A percentile compares a stretch with the other conserved stretches of the same genome.
phyloP scores from a whole-genome alignment of 2,888 invertebrate genomes.

The Limnephilus rhombicus region DNA sequence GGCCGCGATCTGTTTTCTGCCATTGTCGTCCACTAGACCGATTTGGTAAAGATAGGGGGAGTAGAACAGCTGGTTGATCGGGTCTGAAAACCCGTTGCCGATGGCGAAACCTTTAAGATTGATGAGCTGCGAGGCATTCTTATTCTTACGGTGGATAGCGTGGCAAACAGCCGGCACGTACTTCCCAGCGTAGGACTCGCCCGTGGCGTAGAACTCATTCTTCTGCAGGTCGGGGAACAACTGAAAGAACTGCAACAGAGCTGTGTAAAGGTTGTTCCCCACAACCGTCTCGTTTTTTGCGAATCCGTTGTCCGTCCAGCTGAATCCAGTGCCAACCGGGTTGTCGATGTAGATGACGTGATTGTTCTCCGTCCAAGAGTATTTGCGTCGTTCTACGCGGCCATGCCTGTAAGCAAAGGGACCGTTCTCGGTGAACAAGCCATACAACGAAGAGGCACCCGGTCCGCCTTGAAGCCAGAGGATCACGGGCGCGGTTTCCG shows the following conservation, averaged over 20 bases:
- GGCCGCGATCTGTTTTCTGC: conserved; percentile 45
- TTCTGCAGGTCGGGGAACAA: conserved; percentile 84
- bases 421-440: conserved; percentile 91
- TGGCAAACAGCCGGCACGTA: conserved; percentile 88
- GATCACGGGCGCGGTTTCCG: conserved; percentile 82
- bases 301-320: conserved; percentile 91
- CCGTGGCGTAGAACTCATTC: conserved; percentile 91
- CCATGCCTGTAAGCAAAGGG: conserved; percentile 80
- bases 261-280: conserved; percentile 85
- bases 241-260: conserved; percentile 86
- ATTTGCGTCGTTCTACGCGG: conserved; percentile 76
- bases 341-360: conserved; percentile 94
- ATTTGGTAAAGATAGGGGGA: conserved; percentile 86
- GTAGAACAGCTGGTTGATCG: conserved; percentile 86
- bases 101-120: conserved; percentile 82
- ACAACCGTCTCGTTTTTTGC: conserved; percentile 88
- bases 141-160: conserved; percentile 83
- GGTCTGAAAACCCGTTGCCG: conserved; percentile 83
- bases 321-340: conserved; percentile 95
- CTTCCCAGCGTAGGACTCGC: conserved; percentile 93
- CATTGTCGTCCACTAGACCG: conserved; percentile 56
- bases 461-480: conserved; percentile 94
- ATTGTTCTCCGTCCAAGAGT: conserved; percentile 88
- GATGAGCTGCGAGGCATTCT: conserved; percentile 68
- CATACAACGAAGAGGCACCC: conserved; percentile 88